phyloP scores from a whole-genome alignment of 1,140 invertebrate species.

The Anadara kagoshimensis region DNA sequence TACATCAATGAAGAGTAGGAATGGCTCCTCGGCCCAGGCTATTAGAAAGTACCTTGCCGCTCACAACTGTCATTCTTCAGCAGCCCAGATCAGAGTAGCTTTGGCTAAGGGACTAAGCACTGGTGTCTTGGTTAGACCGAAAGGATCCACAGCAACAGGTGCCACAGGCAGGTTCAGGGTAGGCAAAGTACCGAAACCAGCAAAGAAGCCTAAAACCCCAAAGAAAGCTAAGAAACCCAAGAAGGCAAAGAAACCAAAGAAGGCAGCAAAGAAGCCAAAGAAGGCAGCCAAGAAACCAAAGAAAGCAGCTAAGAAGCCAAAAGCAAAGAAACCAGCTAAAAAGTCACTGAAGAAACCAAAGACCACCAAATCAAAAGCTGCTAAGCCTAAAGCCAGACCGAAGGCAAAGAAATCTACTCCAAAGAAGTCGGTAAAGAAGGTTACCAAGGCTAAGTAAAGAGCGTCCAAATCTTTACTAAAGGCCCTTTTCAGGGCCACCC shows the following conservation, averaged over 20 bases:
- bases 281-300: slow-evolving; percentile 13
- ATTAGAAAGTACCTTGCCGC: slow-evolving; percentile 67
- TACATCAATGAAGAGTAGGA: slow-evolving; percentile 43
- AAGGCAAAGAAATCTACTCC: slow-evolving; percentile 12
- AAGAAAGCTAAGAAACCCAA: slow-evolving; percentile 30
- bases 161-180: slow-evolving; percentile 29
- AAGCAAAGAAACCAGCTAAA: slow-evolving; percentile 7
- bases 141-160: slow-evolving; percentile 25
- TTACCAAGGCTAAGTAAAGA: not conserved
- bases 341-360: slow-evolving; percentile 22
- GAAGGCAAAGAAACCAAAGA: slow-evolving; percentile 11
- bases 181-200: slow-evolving; percentile 13
- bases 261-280: slow-evolving; percentile 25
- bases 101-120: slow-evolving; percentile 22
- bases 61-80: slow-evolving; percentile 44
- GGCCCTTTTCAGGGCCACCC: slow-evolving; percentile 32
- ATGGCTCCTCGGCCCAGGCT: slow-evolving; percentile 58
- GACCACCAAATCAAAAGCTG: slow-evolving; percentile 16
- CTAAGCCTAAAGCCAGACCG: slow-evolving; percentile 13
- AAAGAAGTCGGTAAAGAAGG: slow-evolving; percentile 11
- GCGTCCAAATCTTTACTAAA: not conserved
- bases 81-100: slow-evolving; percentile 22
- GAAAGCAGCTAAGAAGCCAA: slow-evolving; percentile 20
- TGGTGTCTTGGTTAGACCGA: slow-evolving; percentile 31
- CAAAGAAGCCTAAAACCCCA: slow-evolving; percentile 22